Conservation (phyloP, 2,888 invertebrate genomes). For the Acronicta aceris region DNA sequence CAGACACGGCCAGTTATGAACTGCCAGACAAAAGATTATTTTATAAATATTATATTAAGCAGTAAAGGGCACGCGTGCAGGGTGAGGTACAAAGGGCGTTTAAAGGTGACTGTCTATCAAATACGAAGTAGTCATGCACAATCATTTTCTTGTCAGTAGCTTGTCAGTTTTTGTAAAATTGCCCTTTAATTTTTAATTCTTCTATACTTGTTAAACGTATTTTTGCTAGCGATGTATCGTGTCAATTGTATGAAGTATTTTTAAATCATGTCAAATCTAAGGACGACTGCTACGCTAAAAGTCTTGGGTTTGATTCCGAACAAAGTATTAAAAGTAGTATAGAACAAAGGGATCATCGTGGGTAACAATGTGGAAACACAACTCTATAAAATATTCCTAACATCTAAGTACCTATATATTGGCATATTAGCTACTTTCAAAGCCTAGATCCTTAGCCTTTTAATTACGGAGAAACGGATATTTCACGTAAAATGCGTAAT, state of each 20-base stretch:
- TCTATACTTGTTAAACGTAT: constrained; percentile 19
- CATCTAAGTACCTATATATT: too few relatives aligned
- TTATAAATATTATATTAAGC: constrained; percentile 69
- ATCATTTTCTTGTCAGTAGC: constrained; percentile 72
- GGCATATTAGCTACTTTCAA: too few relatives aligned
- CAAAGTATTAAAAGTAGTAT: too few relatives aligned
- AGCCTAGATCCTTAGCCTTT: too few relatives aligned
- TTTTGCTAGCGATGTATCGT: constrained; percentile 15
- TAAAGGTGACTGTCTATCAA: constrained; percentile 78
- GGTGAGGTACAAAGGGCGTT: constrained; percentile 61
- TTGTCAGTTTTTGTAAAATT: constrained; percentile 51
- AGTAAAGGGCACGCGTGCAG: constrained; percentile 71
- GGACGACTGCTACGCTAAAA: too few relatives aligned
- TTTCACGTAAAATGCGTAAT: too few relatives aligned
- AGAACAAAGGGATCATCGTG: too few relatives aligned
- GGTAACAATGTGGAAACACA: too few relatives aligned
- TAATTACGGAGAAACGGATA: too few relatives aligned
- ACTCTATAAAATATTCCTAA: too few relatives aligned
- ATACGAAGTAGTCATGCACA: constrained; percentile 55
- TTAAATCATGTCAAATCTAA: too few relatives aligned
- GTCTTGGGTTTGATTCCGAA: too few relatives aligned
- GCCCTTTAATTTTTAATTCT: constrained; percentile 48
- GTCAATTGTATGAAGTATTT: neutral
- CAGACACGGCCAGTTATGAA: constrained; percentile 48
- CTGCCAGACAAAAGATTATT: constrained; percentile 62